phyloP scores from a whole-genome alignment of 2,888 invertebrate genomes.

The Caenorhabditis sp. region DNA sequence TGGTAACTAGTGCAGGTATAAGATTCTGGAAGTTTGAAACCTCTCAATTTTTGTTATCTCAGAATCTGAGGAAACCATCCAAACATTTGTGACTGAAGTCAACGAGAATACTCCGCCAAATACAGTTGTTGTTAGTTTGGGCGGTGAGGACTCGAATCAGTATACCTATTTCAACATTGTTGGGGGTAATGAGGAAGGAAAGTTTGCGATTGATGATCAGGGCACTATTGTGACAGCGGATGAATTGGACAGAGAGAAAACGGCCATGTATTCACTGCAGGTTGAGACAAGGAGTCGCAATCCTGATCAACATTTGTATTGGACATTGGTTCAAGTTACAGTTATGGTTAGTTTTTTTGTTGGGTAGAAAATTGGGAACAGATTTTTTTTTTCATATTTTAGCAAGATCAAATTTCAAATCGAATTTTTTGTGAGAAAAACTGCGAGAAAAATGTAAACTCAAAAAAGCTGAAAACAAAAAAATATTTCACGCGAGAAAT shows the following conservation, averaged over 20 bases:
- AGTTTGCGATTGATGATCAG: constrained; percentile 63
- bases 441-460: no score
- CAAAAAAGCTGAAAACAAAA: no score
- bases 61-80: constrained; percentile 59
- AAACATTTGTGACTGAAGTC: constrained; percentile 67
- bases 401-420: no score
- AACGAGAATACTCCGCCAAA: constrained; percentile 66
- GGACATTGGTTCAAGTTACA: constrained; percentile 82
- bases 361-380: no score
- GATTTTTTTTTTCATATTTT: no score
- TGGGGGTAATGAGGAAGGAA: constrained; percentile 66
- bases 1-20: constrained; percentile 35
- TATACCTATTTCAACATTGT: constrained; percentile 59
- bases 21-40: no score
- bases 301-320: constrained; percentile 61
- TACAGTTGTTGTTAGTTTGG: constrained; percentile 66
- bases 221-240: constrained; percentile 90
- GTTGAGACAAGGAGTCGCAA: constrained; percentile 83
- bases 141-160: constrained; percentile 42
- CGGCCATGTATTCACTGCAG: constrained; percentile 84
- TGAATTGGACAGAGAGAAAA: constrained; percentile 85
- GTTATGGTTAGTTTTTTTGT: constrained; percentile 73
- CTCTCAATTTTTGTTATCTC: background rate
- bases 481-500: no score
- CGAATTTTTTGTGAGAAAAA: no score